Evolutionary conservation across 2,797 vertebrate species (phyloP).

Genomic region (Paguma larvata): DNA sequence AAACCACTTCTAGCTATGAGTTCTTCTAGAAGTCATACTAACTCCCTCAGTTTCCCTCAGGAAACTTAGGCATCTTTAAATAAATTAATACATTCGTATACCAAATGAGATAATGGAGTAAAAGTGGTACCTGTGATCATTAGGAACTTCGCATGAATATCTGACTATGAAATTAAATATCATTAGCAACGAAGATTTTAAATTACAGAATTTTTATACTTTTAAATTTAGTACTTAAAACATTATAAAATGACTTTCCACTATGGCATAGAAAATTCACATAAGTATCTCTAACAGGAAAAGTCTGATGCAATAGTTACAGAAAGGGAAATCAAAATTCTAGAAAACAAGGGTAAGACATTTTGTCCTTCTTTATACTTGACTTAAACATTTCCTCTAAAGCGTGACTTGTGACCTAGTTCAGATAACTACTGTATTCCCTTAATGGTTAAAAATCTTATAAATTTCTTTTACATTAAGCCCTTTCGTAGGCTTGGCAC

Average conservation of each 20-base stretch:
- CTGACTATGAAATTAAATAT: background rate
- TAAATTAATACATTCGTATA: background rate
- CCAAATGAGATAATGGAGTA: background rate
- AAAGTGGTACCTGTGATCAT: background rate
- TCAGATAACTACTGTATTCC: background rate
- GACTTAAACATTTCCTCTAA: background rate
- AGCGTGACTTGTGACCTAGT: background rate
- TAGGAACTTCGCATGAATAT: conserved; percentile 42
- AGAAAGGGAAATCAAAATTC: conserved; percentile 15
- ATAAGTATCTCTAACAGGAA: background rate
- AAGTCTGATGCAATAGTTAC: background rate
- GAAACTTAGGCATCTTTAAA: conserved; percentile 15
- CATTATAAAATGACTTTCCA: conserved; percentile 2
- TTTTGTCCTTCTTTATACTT: background rate
- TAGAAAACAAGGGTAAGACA: background rate
- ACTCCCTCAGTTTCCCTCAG: background rate
- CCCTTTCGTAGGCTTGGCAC: background rate
- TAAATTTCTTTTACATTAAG: background rate
- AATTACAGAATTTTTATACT: background rate
- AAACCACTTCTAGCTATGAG: background rate
- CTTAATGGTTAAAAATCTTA: conserved; percentile 2
- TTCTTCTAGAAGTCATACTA: conserved; percentile 5
- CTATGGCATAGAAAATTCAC: background rate
- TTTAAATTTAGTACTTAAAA: conserved; percentile 32
- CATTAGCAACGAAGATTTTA: conserved; percentile 18